Evolutionary conservation across 2,888 invertebrate species (phyloP), one percentile per base, ranked within the genome.

Genomic region (Ophioninae sp.): DNA sequence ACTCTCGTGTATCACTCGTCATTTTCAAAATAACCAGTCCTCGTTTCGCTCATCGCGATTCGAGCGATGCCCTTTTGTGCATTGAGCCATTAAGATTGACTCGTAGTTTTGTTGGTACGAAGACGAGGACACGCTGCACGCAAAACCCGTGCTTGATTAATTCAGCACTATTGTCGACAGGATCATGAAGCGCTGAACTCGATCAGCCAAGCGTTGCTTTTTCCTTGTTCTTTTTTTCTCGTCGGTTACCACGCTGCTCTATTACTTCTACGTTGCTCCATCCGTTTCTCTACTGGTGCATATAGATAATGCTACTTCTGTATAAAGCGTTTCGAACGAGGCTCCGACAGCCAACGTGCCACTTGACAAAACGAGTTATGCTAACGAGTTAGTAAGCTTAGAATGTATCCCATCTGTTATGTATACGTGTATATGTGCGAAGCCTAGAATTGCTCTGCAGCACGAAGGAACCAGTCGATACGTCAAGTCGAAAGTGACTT

Each of bases 341-440:
- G 80, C 64, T 74, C 74, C 79, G 81, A 84, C 81, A 72, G 81
- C 81, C 78, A 79, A 73, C 84, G 74, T 76, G 84, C 81, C 84
- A 81, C 84, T 84, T 81, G 84, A 84, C 81, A 76, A 81, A 84
- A 84, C 84, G 84, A 84, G 84, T 84, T 84, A 84, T 84, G 84
- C 84, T 84, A 84, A 84, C 84, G 81, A 84, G 84, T 84, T 84
- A 68, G 61, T 79, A 41, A 67, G 84, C 81, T 79, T 77, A 79
- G 79, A 73, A 79, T 73, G 67, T 79, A 67, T 65, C 30, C 59
- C 58, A 73, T 73, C 41, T 73, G 20, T 72, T 73, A 44, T 69
- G 56, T 23, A 64, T 30, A 69, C 74, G 61, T 72, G 64, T 65
- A 71, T 39, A 41, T 44, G 81, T 56, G 37, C 64, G 69, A 71